Percentiles rank a stretch among this genome's conserved stretches.
Evolutionary conservation across 2,888 invertebrate species (phyloP).

Genomic region (Sepiola atlantica): DNA sequence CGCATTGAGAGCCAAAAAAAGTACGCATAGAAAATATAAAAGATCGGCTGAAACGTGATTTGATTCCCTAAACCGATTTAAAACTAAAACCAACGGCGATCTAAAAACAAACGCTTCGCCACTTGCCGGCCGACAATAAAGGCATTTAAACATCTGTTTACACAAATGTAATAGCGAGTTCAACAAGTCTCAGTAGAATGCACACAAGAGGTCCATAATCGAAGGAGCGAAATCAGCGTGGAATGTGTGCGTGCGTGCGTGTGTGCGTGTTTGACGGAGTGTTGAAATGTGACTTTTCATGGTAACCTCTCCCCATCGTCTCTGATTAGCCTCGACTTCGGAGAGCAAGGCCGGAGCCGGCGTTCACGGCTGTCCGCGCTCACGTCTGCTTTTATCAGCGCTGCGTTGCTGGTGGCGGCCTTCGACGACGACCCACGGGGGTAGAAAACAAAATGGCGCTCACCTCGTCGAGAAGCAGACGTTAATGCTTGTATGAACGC

Average conservation of each 20-base stretch:
- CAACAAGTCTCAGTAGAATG: background rate
- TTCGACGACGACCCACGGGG: background rate
- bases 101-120: background rate
- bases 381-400: background rate
- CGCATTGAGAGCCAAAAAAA: background rate
- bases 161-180: background rate
- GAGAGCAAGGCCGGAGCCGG: background rate
- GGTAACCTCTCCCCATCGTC: background rate
- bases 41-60: background rate
- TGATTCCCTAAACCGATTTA: background rate
- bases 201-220: background rate
- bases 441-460: background rate
- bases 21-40: background rate
- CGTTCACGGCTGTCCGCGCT: conserved; percentile 21
- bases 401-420: background rate
- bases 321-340: background rate
- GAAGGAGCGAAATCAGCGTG: background rate
- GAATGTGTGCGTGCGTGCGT: background rate
- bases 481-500: conserved; percentile 22
- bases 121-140: background rate
- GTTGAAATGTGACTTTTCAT: conserved; percentile 11
- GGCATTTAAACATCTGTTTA: background rate
- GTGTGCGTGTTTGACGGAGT: background rate
- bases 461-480: conserved; percentile 14
- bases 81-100: background rate